A percentile compares a stretch with the other conserved stretches of the same genome.
phyloP scores from a whole-genome alignment of 2,113 vertebrate species.

The Ictalurus punctatus region DNA sequence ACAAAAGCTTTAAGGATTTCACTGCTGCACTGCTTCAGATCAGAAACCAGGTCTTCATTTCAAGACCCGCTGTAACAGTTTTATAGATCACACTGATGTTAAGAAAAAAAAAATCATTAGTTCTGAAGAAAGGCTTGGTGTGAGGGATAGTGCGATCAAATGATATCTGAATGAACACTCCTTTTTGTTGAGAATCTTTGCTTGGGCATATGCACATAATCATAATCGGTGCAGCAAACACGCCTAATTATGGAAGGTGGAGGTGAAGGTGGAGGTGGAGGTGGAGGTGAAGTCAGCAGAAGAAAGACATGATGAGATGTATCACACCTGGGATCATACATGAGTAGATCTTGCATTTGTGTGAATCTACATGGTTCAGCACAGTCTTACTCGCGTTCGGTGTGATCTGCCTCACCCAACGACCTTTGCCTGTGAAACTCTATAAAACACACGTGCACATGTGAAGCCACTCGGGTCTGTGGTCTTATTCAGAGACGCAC shows the following conservation, averaged over 20 bases:
- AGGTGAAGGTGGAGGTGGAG: neutral
- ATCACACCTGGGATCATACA: neutral
- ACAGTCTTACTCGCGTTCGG: neutral
- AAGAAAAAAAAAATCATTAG: neutral
- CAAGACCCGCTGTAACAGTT: neutral
- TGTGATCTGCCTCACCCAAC: neutral
- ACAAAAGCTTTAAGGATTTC: conserved; percentile 37
- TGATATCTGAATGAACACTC: neutral
- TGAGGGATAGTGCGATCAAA: neutral
- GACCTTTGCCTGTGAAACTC: conserved; percentile 8
- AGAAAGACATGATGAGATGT: neutral
- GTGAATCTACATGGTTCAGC: neutral
- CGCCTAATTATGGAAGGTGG: neutral
- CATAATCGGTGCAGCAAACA: neutral
- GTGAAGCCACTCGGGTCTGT: neutral
- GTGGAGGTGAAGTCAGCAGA: neutral
- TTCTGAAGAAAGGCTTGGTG: neutral
- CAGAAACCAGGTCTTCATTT: neutral
- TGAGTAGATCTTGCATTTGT: neutral
- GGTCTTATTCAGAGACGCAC: neutral
- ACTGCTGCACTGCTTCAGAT: neutral
- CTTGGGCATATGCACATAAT: neutral
- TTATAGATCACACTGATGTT: neutral
- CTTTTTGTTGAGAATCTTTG: neutral
- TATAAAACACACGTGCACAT: neutral